phyloP scores from a whole-genome alignment of 2,797 vertebrate species.

The Aulostomus chinensis region DNA sequence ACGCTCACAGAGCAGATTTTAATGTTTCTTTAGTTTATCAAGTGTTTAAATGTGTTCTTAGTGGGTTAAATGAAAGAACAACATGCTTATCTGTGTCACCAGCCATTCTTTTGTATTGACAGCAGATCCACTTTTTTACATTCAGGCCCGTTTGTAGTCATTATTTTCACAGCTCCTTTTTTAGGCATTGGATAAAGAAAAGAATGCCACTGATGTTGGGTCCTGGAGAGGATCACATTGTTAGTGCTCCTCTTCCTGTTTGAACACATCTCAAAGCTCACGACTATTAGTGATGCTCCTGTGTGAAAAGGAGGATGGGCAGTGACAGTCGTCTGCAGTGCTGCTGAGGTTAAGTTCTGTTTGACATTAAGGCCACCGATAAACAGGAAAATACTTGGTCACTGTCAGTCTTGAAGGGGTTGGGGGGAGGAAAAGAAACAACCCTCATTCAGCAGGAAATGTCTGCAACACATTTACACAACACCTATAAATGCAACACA shows the following conservation, averaged over 20 bases:
- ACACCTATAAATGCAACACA: neutral
- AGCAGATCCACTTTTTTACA: slow-evolving; percentile 18
- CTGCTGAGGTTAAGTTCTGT: slow-evolving; percentile 3
- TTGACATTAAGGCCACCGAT: too few relatives aligned
- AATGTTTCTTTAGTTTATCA: too few relatives aligned
- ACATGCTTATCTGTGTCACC: slow-evolving; percentile 9
- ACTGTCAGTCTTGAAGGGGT: too few relatives aligned
- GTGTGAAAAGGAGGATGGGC: neutral
- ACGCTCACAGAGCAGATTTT: too few relatives aligned
- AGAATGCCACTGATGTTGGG: slow-evolving; percentile 24
- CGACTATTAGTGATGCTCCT: slow-evolving; percentile 3
- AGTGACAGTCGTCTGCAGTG: slow-evolving; percentile 6
- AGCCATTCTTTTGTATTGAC: slow-evolving; percentile 25
- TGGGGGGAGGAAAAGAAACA: too few relatives aligned
- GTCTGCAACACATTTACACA: neutral
- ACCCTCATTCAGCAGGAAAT: neutral
- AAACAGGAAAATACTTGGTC: too few relatives aligned
- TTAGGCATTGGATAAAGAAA: slow-evolving; percentile 39
- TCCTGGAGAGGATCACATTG: slow-evolving; percentile 9
- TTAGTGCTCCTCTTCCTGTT: slow-evolving; percentile 34
- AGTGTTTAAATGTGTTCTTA: slow-evolving; percentile 4
- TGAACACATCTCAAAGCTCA: slow-evolving; percentile 15
- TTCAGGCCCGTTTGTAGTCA: slow-evolving; percentile 29
- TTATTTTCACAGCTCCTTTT: slow-evolving; percentile 58
- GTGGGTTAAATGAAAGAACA: slow-evolving; percentile 4